Base-by-base conservation (phyloP, 2,888 invertebrate genomes). In the Lasioglossum villosulum region DNA sequence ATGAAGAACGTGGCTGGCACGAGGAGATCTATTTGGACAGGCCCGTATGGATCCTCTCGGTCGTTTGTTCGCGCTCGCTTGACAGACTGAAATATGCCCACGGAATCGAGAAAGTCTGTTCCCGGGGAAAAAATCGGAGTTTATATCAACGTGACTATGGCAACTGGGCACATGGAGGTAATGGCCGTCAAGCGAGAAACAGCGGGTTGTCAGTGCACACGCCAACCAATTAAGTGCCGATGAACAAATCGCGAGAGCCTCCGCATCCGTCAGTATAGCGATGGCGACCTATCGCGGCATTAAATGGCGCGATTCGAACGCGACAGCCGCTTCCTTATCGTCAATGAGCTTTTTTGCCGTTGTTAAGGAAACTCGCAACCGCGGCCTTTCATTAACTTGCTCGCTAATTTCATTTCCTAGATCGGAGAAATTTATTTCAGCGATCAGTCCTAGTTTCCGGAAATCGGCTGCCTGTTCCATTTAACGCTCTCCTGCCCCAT, bases 251-350 rank as follows among this genome's bases (percentile, higher is more conserved):
- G 16, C 66, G 75, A 39, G 75, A 48, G 27, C 59, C 16, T 68
- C 59, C 27, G 48, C 71, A 39, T 42, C 56, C 34, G 48, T 48
- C 42, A 45, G 56, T 12, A 27, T 52, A 52, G 52, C 42, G 59
- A 77, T 73, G 76, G 86, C 71, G 86, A 77, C 56, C 74, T 77
- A 56, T 75, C 80, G 87, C 78, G 86, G 82, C 80, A 91, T 92
- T 92, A 93, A 94, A 92, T 92, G 91, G 91, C 88, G 90, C 93
- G 94, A 94, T 94, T 94, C 93, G 93, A 90, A 88, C 92, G 86
- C 90, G 93, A 93, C 94, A 94, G 93, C 93, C 93, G 94, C 89
- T 86, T 71, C 87, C 37, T 80, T 52, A 34, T 37, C 85, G 81
- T 73, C 70, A 39, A 72, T 76, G 87, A 85, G 86, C 84, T 78